Conservation (phyloP, 2,113 vertebrate species). For the Hymenochirus boettgeri region DNA sequence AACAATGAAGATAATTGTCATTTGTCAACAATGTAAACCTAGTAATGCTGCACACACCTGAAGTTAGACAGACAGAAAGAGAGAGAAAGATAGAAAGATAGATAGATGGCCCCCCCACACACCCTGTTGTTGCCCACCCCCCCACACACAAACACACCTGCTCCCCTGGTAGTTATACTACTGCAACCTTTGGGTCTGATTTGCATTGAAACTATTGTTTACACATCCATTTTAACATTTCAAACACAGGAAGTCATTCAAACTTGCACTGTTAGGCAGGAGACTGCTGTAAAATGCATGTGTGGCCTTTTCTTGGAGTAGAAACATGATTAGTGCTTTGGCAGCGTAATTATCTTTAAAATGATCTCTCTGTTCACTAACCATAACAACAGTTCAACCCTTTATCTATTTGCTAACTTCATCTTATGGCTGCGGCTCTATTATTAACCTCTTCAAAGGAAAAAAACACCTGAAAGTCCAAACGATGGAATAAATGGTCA, state of each 20-base stretch:
- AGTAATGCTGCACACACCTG: neutral
- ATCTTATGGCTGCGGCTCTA: slow-evolving; percentile 7
- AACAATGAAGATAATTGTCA: neutral
- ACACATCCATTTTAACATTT: slow-evolving; percentile 1
- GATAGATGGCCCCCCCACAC: too few relatives aligned
- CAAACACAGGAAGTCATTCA: slow-evolving; percentile 28
- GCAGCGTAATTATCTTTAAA: slow-evolving; percentile 27
- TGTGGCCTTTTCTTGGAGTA: slow-evolving; percentile 8
- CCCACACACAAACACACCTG: too few relatives aligned
- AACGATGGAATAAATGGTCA: too few relatives aligned
- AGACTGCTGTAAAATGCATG: slow-evolving; percentile 26
- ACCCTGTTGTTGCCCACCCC: too few relatives aligned
- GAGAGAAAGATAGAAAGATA: too few relatives aligned
- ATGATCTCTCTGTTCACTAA: slow-evolving; percentile 33
- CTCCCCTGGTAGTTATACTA: too few relatives aligned
- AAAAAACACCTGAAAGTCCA: neutral
- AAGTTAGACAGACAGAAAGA: too few relatives aligned
- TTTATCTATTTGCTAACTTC: slow-evolving; percentile 6
- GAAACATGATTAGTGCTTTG: slow-evolving; percentile 32
- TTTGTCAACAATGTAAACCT: neutral
- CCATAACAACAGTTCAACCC: slow-evolving; percentile 24
- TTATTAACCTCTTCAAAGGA: slow-evolving; percentile 18
- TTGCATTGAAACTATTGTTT: too few relatives aligned
- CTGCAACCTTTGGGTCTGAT: too few relatives aligned
- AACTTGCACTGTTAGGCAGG: slow-evolving; percentile 25